phyloP scores from a whole-genome alignment of 2,797 vertebrate genomes.

The Meriones psammophilus region DNA sequence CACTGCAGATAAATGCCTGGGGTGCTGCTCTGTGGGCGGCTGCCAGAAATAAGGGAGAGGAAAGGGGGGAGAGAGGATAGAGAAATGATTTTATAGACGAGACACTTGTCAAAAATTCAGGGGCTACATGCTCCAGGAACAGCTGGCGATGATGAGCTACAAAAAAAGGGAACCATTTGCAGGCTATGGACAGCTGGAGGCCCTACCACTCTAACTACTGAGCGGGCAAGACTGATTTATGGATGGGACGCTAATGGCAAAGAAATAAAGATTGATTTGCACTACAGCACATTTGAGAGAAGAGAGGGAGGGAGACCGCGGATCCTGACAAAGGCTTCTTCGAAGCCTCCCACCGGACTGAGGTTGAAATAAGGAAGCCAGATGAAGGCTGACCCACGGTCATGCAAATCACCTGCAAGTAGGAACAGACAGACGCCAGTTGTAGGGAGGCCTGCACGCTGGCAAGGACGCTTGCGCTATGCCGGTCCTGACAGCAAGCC shows the following conservation, averaged over 20 bases:
- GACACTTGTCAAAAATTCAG: conserved; percentile 2
- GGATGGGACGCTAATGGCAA: not conserved
- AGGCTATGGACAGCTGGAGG: conserved; percentile 9
- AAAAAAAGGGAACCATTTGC: not conserved
- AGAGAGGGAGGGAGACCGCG: accelerated
- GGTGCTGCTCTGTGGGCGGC: conserved; percentile 37
- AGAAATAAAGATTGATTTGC: conserved; percentile 66
- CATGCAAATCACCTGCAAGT: accelerated
- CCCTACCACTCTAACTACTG: not conserved
- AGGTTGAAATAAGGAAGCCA: not conserved
- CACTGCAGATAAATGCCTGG: not conserved
- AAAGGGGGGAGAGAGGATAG: not conserved
- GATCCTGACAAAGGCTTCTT: not conserved
- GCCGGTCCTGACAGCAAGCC: not conserved
- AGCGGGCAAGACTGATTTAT: conserved; percentile 57
- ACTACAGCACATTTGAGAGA: not conserved
- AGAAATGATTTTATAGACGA: conserved; percentile 44
- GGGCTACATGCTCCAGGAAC: conserved; percentile 50
- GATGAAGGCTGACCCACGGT: not conserved
- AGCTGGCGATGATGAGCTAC: conserved; percentile 64
- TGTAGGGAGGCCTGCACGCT: accelerated
- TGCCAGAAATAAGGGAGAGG: conserved; percentile 57
- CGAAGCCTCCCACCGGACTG: not conserved
- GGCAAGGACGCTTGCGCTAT: no score
- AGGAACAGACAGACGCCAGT: accelerated